These are phyloP conservation scores for Anastrepha obliqua DNA, from an alignment of 1,140 invertebrate genomes.

Conservation along the genomic window DNA sequence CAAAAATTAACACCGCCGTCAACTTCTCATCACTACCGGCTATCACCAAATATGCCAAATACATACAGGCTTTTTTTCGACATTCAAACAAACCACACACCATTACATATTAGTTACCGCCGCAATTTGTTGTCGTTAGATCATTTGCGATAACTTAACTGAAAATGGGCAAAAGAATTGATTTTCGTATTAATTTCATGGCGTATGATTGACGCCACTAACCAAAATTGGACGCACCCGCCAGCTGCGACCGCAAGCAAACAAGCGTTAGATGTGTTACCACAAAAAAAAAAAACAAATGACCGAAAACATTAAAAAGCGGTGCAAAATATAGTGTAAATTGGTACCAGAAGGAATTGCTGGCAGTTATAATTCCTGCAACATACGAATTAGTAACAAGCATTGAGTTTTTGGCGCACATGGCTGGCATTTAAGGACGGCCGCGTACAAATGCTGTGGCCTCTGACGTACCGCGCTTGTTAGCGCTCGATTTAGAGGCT, in stretches of 20 bases:
- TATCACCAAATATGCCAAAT: not conserved
- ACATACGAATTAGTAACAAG: not conserved
- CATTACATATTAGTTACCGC: not conserved
- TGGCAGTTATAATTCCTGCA: not conserved
- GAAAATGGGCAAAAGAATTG: constrained; percentile 25
- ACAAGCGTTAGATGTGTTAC: not conserved
- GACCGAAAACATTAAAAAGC: not conserved
- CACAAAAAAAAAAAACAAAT: not conserved
- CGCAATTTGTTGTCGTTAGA: constrained; percentile 46
- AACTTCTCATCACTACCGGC: constrained; percentile 29
- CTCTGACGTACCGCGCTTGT: not conserved
- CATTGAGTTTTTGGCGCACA: constrained; percentile 19
- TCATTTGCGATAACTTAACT: constrained; percentile 30
- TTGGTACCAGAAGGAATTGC: constrained; percentile 10
- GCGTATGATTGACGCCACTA: constrained; percentile 48
- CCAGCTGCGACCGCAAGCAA: constrained; percentile 3
- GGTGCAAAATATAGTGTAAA: constrained; percentile 45
- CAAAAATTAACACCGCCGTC: not conserved
- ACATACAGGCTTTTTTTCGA: constrained; percentile 9
- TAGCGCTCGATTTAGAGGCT: not conserved
- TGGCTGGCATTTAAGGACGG: not conserved
- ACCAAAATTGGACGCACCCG: constrained; percentile 12
- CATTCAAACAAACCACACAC: not conserved
- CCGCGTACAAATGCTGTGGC: not conserved
- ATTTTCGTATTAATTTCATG: constrained; percentile 30